Evolutionary conservation across 2,888 invertebrate genomes (phyloP).

Genomic region (Xylota sylvarum): DNA sequence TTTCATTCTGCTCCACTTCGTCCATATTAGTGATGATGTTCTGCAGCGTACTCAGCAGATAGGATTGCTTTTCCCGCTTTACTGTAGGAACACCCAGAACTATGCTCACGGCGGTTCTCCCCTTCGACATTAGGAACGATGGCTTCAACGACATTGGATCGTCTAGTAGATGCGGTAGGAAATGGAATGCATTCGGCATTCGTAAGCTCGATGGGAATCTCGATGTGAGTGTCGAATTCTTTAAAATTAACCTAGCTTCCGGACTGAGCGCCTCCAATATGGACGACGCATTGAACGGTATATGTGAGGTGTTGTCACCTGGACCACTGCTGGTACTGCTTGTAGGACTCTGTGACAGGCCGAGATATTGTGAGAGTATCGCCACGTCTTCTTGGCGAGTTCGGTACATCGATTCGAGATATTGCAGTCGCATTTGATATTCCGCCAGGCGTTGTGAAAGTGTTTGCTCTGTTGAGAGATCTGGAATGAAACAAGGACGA

Average conservation of each 20-base stretch:
- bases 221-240: conserved; percentile 86
- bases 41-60: conserved; percentile 93
- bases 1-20: conserved; percentile 89
- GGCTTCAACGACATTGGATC: conserved; percentile 92
- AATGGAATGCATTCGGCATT: conserved; percentile 92
- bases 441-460: conserved; percentile 90
- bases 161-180: conserved; percentile 94
- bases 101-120: conserved; percentile 91
- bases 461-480: conserved; percentile 88
- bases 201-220: conserved; percentile 87
- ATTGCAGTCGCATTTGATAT: conserved; percentile 91
- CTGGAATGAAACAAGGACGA: conserved; percentile 83
- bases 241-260: conserved; percentile 84
- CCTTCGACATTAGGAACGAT: conserved; percentile 91
- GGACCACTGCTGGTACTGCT: conserved; percentile 78
- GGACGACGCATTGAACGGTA: conserved; percentile 71
- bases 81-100: conserved; percentile 96
- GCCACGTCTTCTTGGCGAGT: conserved; percentile 91
- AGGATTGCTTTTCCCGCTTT: conserved; percentile 93
- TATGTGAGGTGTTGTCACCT: conserved; percentile 77
- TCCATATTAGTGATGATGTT: conserved; percentile 93
- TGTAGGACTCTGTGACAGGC: conserved; percentile 82
- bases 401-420: conserved; percentile 91
- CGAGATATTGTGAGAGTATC: conserved; percentile 88
- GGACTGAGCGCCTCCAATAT: conserved; percentile 84